Evolutionary conservation across 2,797 vertebrate species (phyloP), one percentile per base, ranked within the genome.

Genomic region (Petrocephalus schoutedeni): DNA sequence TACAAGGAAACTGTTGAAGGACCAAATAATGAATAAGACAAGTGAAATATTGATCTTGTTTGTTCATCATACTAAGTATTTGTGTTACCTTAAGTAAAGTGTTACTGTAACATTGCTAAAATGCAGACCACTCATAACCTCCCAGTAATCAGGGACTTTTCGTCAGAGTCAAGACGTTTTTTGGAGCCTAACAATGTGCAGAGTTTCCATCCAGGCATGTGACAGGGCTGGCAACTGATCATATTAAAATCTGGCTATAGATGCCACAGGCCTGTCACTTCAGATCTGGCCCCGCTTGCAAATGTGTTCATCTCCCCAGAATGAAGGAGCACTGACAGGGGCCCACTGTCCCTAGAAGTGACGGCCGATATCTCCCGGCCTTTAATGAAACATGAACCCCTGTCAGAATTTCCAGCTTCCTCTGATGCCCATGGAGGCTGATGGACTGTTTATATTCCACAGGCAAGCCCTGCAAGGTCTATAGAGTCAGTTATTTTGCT

Each of bases 211-310:
- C 89, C 87, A 88, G 85, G 82, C 89, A 91, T 90, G 90, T 92
- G 90, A 90, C 90, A 89, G 89, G 88, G 89, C 87, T 87, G 80
- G 89, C 87, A 77, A 85, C 89, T 90, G 90, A 91, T 92, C 91
- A 91, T 91, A 92, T 91, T 90, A 92, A 91, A 88, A 90, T 90
- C 59, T 89, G 32, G 89, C 86, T 71, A 21, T 85, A 87, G 91
- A 89, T 83, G 89, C 87, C 87, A 88, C 88, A 6, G 54, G 67
- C 89, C 89, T 92, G 91, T 93, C 92, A 92, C 92, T 92, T 91
- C 88, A 90, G 89, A 91, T 92, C 90, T 92, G 88, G 88, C 88
- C 88, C 83, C 21, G 91, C 84, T 89, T 88, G 57, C 87, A 41
- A 71, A 87, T 56, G 89, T 61, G 85, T 87, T 89, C 83, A 67